Evolutionary conservation across 2,113 vertebrate species (phyloP), one percentile per base, ranked within the genome.

Genomic region (Odobenus rosmarus): DNA sequence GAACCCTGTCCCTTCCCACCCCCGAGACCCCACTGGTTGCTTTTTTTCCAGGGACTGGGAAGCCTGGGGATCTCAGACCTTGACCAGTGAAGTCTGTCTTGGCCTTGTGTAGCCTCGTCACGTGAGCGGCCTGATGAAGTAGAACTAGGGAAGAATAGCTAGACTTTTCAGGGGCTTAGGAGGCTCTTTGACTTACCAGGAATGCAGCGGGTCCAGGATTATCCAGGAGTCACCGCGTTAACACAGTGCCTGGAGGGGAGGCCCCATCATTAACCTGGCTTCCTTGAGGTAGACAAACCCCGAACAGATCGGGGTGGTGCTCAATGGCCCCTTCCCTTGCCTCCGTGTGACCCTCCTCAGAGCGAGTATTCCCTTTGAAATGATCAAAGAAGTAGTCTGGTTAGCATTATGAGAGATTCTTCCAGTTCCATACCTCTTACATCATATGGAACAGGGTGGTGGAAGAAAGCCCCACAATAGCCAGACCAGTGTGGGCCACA

Each of bases 291-390:
- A 51, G 59, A 23, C 1, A 4, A 28, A 51, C 13, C 53, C 36
- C 33, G 57, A 57, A 33, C 18, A 39, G 80, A 4, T 51, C 23
- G 12, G 42, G 33, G 74, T 77, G 79, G 64, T n/a, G 36, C 61
- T 3, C 10, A 0, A 0, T 1, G 4, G 33, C 82, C 67, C 28
- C 21, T 69, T 9, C 7, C 31, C 55, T 33, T 18, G 15, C 53
- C 57, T 77, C 23, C 26, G 51, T 72, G 57, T 42, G 61, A 28
- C 84, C 18, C 51, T 86, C 26, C 46, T 46, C 49, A 15, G 42
- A 39, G 39, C 80, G 33, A 39, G 9, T 62, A 15, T 49, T 81
- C n/a, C 42, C n/a, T 49, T 21, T 5, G 33, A 59, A 57, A 39
- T 15, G 1, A 7, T 84, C 31, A 51, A 39, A 67, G 6, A 4